Evolutionary conservation across 2,113 vertebrate species (phyloP).

Genomic region (Callospermophilus lateralis): DNA sequence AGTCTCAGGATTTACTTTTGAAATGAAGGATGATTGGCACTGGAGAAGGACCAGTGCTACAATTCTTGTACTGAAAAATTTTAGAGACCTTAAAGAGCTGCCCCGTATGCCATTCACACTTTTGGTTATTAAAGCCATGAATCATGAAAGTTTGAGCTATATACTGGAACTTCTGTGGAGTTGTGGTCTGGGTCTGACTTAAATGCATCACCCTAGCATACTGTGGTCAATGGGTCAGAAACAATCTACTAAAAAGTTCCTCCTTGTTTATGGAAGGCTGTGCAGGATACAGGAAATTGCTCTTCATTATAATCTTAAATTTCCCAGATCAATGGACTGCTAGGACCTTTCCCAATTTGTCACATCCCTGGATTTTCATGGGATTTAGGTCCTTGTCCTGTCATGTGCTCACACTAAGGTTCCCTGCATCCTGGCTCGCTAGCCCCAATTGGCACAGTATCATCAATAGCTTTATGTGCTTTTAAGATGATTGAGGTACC

Average conservation of each 20-base stretch:
- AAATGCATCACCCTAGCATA: neutral
- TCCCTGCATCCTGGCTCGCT: neutral
- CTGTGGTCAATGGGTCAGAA: neutral
- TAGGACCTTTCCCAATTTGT: neutral
- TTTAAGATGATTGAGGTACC: neutral
- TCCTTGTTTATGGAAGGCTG: neutral
- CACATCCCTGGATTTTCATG: neutral
- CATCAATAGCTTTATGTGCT: neutral
- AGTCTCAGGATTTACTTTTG: neutral
- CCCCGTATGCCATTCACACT: neutral
- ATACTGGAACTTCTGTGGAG: neutral
- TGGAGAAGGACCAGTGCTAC: neutral
- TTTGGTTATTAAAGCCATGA: neutral
- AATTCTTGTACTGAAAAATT: neutral
- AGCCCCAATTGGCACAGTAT: neutral
- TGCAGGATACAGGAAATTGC: neutral
- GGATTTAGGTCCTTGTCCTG: neutral
- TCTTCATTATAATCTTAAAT: neutral
- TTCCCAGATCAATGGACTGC: neutral
- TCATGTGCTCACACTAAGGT: neutral
- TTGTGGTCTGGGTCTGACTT: neutral
- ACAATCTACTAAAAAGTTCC: neutral
- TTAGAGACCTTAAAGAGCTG: neutral
- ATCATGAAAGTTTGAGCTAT: fast-evolving
- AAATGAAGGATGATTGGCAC: neutral